Evolutionary conservation across 2,797 vertebrate species (phyloP), one percentile per base, ranked within the genome.

Genomic region (Cichlasoma orientale): DNA sequence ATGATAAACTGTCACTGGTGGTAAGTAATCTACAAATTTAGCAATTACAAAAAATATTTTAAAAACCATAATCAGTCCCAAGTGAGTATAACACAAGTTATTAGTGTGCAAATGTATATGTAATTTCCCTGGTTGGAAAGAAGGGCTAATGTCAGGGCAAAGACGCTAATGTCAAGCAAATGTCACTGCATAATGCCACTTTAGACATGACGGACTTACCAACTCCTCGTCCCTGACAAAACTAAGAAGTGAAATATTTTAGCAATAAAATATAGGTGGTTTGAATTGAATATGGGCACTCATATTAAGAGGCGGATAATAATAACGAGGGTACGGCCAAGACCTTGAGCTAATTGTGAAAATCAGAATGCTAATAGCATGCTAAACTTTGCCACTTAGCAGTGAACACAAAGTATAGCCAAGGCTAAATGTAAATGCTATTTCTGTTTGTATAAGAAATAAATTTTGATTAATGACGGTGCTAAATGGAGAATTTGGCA

Each of bases 141-240:
- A 84, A 80, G 25, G 56, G 61, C 55, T 87, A 87, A 91, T 92
- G 90, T 86, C 89, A 90, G 13, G 78, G 59, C 69, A 79, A 78
- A 89, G 81, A 82, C 9, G 68, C 29, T 83, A 93, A 92, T 92
- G 90, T 90, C 93, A 93, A 69, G 78, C 72, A 90, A 93, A 93
- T 92, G 90, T 90, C 90, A 93, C 57, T 2, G 85, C 59, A 88
- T 88, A 90, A 91, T 82, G 78, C 29, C 88, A 84, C 79, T 84
- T 81, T 63, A 84, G 81, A 89, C 85, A 86, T 56, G 80, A 85
- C 29, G 3, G 16, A 80, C 78, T 75, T 74, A 82, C 55, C 38
- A 72, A 82, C 75, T 78, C 74, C 56, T 76, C 80, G 50, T 69
- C 23, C 56, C 77, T 33, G 70, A 69, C 41, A 54, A 79, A 79